Conservation (phyloP, 2,888 invertebrate genomes). For the Norana najaformis region DNA sequence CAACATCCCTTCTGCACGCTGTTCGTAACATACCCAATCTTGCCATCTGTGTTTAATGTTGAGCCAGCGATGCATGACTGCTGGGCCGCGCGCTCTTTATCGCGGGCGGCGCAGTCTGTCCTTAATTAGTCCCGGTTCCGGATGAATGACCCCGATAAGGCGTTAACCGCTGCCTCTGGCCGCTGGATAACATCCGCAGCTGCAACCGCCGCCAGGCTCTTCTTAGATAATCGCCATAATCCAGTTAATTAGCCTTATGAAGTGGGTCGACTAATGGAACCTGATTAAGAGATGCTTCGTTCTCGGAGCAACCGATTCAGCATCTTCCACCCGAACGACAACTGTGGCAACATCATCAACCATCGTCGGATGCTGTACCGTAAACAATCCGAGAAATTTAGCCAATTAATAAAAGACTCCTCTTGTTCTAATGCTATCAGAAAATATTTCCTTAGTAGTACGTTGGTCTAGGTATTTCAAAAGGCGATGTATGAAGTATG, state of each 20-base stretch:
- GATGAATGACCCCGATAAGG: background rate
- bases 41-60: background rate
- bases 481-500: no score
- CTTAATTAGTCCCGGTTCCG: conserved; percentile 3
- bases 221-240: background rate
- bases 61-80: background rate
- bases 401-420: no score
- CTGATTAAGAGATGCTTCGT: background rate
- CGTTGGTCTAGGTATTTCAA: no score
- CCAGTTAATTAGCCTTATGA: background rate
- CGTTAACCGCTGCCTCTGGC: background rate
- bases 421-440: no score
- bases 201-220: background rate
- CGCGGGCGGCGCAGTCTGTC: background rate
- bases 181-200: background rate
- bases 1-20: background rate
- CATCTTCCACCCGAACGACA: background rate
- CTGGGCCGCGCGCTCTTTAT: background rate
- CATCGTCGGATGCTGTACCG: background rate
- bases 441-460: no score
- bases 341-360: background rate
- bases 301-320: background rate
- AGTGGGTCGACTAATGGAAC: background rate
- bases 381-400: no score
- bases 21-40: background rate